phyloP scores from a whole-genome alignment of 2,888 invertebrate genomes.

The Cactoblastis cactorum region DNA sequence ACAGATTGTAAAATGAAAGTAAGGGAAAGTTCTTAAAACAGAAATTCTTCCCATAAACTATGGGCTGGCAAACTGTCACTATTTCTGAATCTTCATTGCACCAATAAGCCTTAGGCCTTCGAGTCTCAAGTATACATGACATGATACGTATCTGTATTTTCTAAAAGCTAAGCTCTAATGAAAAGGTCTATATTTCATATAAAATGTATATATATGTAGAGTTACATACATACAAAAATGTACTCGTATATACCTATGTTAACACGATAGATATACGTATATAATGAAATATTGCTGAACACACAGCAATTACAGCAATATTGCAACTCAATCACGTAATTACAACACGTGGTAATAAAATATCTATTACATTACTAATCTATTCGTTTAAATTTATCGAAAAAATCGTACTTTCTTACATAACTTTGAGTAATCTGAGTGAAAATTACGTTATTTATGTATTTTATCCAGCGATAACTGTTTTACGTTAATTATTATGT shows the following conservation, averaged over 20 bases:
- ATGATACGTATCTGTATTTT: too few species aligned
- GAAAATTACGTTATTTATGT: background rate
- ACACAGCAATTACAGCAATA: background rate
- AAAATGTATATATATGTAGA: too few species aligned
- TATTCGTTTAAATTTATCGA: background rate
- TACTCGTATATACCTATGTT: background rate
- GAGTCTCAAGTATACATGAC: too few species aligned
- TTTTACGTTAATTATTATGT: background rate
- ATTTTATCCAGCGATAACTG: background rate
- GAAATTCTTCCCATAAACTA: too few species aligned
- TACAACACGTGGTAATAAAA: background rate
- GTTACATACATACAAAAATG: too few species aligned
- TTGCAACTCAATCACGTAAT: background rate
- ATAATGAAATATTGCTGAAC: background rate
- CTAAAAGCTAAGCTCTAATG: too few species aligned
- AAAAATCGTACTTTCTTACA: background rate
- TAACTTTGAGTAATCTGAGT: background rate
- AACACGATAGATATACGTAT: background rate
- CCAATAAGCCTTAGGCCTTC: too few species aligned
- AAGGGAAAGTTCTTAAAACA: too few species aligned
- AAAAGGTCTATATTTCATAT: too few species aligned
- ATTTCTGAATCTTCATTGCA: too few species aligned
- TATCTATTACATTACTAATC: background rate
- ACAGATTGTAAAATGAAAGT: too few species aligned
- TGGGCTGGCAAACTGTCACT: too few species aligned